Conservation (phyloP, 2,113 vertebrate genomes). For the Cephalopholis sonnerati region DNA sequence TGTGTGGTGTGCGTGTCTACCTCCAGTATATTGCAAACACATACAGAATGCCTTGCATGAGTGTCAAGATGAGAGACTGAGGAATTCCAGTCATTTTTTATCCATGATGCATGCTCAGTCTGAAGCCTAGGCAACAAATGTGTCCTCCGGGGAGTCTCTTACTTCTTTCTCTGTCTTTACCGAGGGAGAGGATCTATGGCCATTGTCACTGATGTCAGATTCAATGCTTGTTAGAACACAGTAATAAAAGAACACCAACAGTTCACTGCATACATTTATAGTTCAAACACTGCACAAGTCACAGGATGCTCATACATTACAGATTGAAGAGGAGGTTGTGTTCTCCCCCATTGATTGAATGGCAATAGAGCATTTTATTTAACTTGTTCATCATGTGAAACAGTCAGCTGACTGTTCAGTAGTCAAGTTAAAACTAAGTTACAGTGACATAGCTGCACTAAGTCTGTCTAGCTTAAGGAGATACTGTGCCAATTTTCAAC, state of each 20-base stretch:
- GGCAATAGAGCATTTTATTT: background rate
- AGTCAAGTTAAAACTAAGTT: background rate
- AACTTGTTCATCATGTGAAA: background rate
- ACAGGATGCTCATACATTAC: background rate
- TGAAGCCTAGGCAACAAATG: slow-evolving; percentile 56
- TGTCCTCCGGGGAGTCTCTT: slow-evolving; percentile 50
- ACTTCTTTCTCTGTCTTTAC: slow-evolving; percentile 50
- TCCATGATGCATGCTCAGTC: slow-evolving; percentile 50
- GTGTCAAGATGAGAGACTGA: slow-evolving; percentile 48
- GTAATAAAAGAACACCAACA: slow-evolving; percentile 59
- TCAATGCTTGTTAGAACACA: slow-evolving; percentile 63
- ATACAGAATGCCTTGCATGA: slow-evolving; percentile 30
- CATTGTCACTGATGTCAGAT: slow-evolving; percentile 68
- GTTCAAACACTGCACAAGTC: slow-evolving; percentile 38
- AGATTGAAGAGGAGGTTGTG: background rate
- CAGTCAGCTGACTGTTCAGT: background rate
- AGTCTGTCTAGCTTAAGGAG: background rate
- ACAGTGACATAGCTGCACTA: background rate
- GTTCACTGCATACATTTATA: slow-evolving; percentile 37
- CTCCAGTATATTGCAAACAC: slow-evolving; percentile 43
- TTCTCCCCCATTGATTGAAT: background rate
- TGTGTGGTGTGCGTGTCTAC: slow-evolving; percentile 13
- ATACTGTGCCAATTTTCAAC: no score
- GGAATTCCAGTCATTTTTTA: slow-evolving; percentile 37
- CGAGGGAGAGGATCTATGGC: slow-evolving; percentile 61